Conservation (phyloP, 2,113 vertebrate genomes). For the Trichomycterus rosablanca region DNA sequence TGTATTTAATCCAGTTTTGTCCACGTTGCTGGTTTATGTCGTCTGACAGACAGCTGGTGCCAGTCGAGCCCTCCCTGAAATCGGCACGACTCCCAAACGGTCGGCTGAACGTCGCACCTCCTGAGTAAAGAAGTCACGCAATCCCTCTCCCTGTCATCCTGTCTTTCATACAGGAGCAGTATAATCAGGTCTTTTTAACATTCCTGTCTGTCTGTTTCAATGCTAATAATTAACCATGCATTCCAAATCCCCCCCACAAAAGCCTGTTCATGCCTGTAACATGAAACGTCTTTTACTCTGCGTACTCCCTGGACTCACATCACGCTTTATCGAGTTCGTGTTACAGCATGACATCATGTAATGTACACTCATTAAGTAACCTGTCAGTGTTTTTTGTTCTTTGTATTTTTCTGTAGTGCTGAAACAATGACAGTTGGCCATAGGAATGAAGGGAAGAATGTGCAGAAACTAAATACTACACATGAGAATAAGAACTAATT, state of each 20-base stretch:
- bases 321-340: not conserved
- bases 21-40: conserved; percentile 3
- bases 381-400: no score
- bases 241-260: conserved; percentile 40
- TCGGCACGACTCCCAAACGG: conserved; percentile 4
- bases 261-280: conserved; percentile 43
- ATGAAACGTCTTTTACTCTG: conserved; percentile 28
- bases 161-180: conserved; percentile 8
- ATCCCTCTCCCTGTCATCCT: conserved; percentile 9
- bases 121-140: conserved; percentile 16
- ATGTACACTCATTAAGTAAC: no score
- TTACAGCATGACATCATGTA: not conserved
- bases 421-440: no score
- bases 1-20: conserved; percentile 28
- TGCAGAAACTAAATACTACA: no score
- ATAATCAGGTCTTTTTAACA: conserved; percentile 42
- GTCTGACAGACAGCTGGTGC: conserved; percentile 24
- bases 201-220: conserved; percentile 35
- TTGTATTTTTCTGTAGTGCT: no score
- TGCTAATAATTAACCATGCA: conserved; percentile 39
- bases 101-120: not conserved
- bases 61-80: conserved; percentile 5
- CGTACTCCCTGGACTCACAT: not conserved
- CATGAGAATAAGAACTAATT: no score
- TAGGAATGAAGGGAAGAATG: no score